These are phyloP conservation scores for Smittia aterrima DNA, from an alignment of 2,888 invertebrate genomes.

Conservation along the genomic window DNA sequence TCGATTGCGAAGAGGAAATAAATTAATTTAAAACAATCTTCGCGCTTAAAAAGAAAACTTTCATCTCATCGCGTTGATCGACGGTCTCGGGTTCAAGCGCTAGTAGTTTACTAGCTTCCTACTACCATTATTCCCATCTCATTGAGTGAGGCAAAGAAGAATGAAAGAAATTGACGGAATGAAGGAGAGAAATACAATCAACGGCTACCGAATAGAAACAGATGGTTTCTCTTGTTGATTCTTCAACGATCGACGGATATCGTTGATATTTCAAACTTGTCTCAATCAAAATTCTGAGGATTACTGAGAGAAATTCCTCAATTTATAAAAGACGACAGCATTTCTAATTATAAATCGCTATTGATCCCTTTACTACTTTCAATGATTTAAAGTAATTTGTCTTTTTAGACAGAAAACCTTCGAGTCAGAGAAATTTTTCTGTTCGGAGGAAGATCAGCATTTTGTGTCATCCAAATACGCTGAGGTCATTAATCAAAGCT, in stretches of 20 bases:
- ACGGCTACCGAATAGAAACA: conserved; percentile 23
- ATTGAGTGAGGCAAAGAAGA: conserved; percentile 8
- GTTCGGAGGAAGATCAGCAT: too few species aligned
- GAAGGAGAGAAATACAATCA: conserved; percentile 20
- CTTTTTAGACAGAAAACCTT: too few species aligned
- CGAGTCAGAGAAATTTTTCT: too few species aligned
- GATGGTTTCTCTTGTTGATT: not conserved
- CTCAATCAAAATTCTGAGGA: too few species aligned
- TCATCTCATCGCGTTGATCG: too few species aligned
- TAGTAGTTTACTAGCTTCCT: not conserved
- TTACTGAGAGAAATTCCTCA: too few species aligned
- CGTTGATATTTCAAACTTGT: too few species aligned
- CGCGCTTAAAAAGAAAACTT: not conserved
- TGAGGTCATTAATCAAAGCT: not conserved
- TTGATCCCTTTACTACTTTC: too few species aligned
- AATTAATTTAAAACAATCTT: not conserved
- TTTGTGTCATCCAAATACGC: not conserved
- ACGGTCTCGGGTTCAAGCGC: not conserved
- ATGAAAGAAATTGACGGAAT: not conserved
- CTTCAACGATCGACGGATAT: not conserved
- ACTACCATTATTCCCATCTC: not conserved
- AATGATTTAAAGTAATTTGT: too few species aligned
- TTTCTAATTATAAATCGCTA: too few species aligned
- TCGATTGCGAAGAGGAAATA: not conserved
- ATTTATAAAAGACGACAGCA: too few species aligned